Percentiles rank a stretch among this genome's conserved stretches.
phyloP scores from a whole-genome alignment of 2,797 vertebrate genomes.

The Malurus leucopterus region DNA sequence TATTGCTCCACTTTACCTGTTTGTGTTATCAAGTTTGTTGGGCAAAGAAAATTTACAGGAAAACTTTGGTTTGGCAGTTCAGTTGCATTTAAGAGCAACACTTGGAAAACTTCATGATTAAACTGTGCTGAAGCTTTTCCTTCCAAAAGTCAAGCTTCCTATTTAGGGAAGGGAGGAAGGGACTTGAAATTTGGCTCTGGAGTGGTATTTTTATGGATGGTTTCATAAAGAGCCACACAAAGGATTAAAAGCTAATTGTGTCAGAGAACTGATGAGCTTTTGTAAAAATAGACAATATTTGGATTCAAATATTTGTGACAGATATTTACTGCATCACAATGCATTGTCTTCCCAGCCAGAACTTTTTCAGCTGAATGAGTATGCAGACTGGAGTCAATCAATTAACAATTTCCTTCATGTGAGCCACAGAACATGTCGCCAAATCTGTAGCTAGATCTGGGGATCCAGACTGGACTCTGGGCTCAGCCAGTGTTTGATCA shows the following conservation, averaged over 20 bases:
- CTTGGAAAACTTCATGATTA: not conserved
- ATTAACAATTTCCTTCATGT: not conserved
- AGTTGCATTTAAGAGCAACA: not conserved
- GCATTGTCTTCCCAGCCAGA: slow-evolving; percentile 18
- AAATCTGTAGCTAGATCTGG: not conserved
- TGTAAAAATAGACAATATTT: slow-evolving; percentile 50
- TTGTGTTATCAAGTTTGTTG: not conserved
- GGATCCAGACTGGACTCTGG: not conserved
- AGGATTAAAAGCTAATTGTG: not conserved
- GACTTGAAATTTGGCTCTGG: slow-evolving; percentile 9
- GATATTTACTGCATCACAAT: slow-evolving; percentile 27
- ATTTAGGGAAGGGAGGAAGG: not conserved
- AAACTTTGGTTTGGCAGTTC: not conserved
- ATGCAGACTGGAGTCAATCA: slow-evolving; percentile 22
- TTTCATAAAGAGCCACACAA: not conserved
- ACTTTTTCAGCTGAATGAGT: not conserved
- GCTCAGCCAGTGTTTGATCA: not conserved
- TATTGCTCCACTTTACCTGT: not conserved
- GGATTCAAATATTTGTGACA: slow-evolving; percentile 24
- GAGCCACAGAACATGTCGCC: not conserved
- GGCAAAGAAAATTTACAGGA: not conserved
- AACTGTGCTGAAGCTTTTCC: not conserved
- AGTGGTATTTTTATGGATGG: not conserved
- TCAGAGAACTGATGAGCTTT: slow-evolving; percentile 25
- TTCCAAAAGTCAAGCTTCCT: not conserved